Conservation (phyloP, 2,797 vertebrate species). For the Echeneis naucrates region DNA sequence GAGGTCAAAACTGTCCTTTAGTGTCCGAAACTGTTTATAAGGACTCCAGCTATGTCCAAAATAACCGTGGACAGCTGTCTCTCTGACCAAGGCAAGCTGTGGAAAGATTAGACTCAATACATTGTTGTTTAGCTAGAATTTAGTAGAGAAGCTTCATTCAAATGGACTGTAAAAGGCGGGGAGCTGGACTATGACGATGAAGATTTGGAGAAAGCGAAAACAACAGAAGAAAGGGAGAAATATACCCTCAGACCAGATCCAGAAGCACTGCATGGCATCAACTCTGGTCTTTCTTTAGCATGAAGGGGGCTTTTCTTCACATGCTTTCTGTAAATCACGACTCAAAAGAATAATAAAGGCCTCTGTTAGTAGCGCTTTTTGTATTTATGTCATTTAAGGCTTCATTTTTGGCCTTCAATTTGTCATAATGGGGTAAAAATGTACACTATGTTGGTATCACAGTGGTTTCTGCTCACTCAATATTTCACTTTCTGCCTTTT, state of each 20-base stretch:
- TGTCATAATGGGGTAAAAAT: slow-evolving; percentile 43
- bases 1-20: slow-evolving; percentile 25
- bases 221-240: background rate
- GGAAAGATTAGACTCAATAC: slow-evolving; percentile 35
- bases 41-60: slow-evolving; percentile 41
- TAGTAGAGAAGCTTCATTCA: slow-evolving; percentile 37
- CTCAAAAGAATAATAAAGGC: slow-evolving; percentile 28
- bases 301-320: slow-evolving; percentile 39
- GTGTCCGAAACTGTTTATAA: slow-evolving; percentile 35
- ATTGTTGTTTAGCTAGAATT: slow-evolving; percentile 38
- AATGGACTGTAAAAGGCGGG: slow-evolving; percentile 38
- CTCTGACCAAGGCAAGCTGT: slow-evolving; percentile 24
- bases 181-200: slow-evolving; percentile 17
- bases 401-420: slow-evolving; percentile 50
- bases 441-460: slow-evolving; percentile 20
- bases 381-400: slow-evolving; percentile 26
- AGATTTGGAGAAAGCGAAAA: slow-evolving; percentile 25
- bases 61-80: slow-evolving; percentile 53
- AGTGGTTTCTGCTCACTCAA: slow-evolving; percentile 24
- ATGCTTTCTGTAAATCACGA: slow-evolving; percentile 20
- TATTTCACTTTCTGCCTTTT: slow-evolving; percentile 12
- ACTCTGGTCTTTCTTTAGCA: slow-evolving; percentile 44
- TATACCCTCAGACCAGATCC: slow-evolving; percentile 21
- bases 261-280: slow-evolving; percentile 20
- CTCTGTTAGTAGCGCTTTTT: slow-evolving; percentile 21